Evolutionary conservation across 2,797 vertebrate genomes (phyloP).

Genomic region (Thalassophryne amazonica): DNA sequence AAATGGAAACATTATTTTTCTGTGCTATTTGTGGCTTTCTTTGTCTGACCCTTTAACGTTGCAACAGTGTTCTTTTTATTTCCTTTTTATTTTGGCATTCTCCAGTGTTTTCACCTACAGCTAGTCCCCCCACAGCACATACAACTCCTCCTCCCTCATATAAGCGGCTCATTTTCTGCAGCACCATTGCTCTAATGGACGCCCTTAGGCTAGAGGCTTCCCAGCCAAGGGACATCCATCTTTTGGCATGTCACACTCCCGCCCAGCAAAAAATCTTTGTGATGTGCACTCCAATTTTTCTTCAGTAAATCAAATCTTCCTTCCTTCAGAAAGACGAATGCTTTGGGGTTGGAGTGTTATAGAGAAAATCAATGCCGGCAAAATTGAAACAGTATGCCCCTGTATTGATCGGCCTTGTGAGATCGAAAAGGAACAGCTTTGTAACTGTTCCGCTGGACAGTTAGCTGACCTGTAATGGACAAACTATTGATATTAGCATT

Average conservation of each 20-base stretch:
- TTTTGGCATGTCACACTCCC: slow-evolving; percentile 90
- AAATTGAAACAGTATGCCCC: slow-evolving; percentile 99
- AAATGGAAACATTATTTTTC: slow-evolving; percentile 25
- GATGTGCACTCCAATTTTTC: slow-evolving; percentile 99
- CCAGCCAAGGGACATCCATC: slow-evolving; percentile 98
- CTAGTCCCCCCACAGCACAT: neutral
- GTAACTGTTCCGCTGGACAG: slow-evolving; percentile 98
- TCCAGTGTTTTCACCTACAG: slow-evolving; percentile 16
- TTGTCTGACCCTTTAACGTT: slow-evolving; percentile 52
- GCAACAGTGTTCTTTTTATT: slow-evolving; percentile 33
- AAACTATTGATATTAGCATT: slow-evolving; percentile 99
- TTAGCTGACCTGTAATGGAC: slow-evolving; percentile 99
- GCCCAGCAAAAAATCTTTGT: slow-evolving; percentile 97
- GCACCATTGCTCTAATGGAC: slow-evolving; percentile 94
- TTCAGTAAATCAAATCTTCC: slow-evolving; percentile 99
- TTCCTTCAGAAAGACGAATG: slow-evolving; percentile 99
- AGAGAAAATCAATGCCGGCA: slow-evolving; percentile 97
- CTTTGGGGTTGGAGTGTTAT: slow-evolving; percentile 94
- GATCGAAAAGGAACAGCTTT: slow-evolving; percentile 99
- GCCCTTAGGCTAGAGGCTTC: slow-evolving; percentile 93
- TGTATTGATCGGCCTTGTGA: slow-evolving; percentile 96
- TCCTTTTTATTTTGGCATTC: slow-evolving; percentile 21
- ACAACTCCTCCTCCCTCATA: slow-evolving; percentile 61
- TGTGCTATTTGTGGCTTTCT: slow-evolving; percentile 31
- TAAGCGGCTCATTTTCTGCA: slow-evolving; percentile 87